Base-by-base conservation (phyloP, 64 coral and sea anemone genomes). In the Porites australiensis region DNA sequence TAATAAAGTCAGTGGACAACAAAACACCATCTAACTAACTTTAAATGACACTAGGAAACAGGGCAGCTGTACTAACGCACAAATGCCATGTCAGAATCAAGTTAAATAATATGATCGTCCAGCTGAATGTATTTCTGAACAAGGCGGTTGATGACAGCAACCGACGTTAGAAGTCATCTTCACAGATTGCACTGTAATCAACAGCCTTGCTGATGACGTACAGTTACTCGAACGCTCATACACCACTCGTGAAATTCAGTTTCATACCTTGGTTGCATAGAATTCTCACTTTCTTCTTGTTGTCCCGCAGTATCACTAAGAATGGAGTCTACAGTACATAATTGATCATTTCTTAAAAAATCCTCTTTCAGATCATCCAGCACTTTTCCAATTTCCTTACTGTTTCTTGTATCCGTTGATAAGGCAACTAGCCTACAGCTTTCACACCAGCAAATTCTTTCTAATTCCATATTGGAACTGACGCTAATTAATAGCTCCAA, bases 401-500 rank as follows among this genome's bases (percentile, higher is more conserved):
- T 67, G 45, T 12, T 52, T 68, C 53, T 19, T 10, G 58, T 47
- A 3, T 84, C 45, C 63, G 7, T 63, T 51, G 16, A 50, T 22
- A 15, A 18, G 15, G 44, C 44, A 4, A 37, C 19, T 2, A 22
- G 8, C 18, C 10, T 47, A 51, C 81, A 84, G 6, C 18, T 84
- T 69, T 84, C 45, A 84, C 81, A 84, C 62, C 61, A 84, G 81
- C 66, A 73, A 9, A 50, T 7, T 73, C 60, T 82, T 8, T 70
- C 54, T 60, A 93, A 50, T 15, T 81, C 77, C 64, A 93, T 74
- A 51, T 59, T 64, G 62, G 37, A 44, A 10, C n/a, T 72, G 18
- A 82, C 85, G 21, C n/a, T 88, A 51, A 93, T 82, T 37, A 93
- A n/a, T 44, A 77, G 49, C 21, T 88, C 71, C 6, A 77, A 60